phyloP scores from a whole-genome alignment of 2,113 vertebrate species.

The Brachypodius melanocephalos region DNA sequence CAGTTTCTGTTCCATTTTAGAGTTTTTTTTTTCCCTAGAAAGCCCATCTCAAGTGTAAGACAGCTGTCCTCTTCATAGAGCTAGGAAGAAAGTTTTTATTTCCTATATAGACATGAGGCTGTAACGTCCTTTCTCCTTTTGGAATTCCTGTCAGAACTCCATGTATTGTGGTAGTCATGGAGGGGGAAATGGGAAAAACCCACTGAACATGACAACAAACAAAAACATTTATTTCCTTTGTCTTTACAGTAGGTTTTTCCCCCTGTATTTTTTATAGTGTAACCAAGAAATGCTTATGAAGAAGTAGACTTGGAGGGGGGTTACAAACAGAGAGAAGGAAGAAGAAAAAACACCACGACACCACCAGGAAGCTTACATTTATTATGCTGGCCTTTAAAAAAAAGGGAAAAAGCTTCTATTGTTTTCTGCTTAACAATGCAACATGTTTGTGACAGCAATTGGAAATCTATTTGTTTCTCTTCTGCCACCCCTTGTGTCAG shows the following conservation, averaged over 20 bases:
- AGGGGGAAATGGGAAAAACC: background rate
- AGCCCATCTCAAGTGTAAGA: background rate
- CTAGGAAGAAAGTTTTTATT: background rate
- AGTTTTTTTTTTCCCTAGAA: background rate
- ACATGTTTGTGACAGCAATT: background rate
- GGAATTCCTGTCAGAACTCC: background rate
- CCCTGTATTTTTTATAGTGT: background rate
- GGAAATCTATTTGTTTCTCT: background rate
- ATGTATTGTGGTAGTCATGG: background rate
- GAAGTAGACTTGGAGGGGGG: background rate
- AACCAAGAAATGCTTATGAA: background rate
- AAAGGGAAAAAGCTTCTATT: background rate
- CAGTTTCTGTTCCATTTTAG: background rate
- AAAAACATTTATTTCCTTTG: background rate
- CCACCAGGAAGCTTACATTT: background rate
- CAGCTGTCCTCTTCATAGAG: background rate
- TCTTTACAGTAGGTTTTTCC: fast-evolving
- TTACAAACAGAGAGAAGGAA: background rate
- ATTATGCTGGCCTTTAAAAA: background rate
- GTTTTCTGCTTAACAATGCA: background rate
- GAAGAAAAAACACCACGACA: background rate
- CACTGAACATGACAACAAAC: background rate
- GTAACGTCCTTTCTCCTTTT: background rate
- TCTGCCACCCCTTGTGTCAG: background rate
- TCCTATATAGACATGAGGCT: background rate